phyloP scores from a whole-genome alignment of 2,797 vertebrate genomes.

The Tenualosa ilisha region DNA sequence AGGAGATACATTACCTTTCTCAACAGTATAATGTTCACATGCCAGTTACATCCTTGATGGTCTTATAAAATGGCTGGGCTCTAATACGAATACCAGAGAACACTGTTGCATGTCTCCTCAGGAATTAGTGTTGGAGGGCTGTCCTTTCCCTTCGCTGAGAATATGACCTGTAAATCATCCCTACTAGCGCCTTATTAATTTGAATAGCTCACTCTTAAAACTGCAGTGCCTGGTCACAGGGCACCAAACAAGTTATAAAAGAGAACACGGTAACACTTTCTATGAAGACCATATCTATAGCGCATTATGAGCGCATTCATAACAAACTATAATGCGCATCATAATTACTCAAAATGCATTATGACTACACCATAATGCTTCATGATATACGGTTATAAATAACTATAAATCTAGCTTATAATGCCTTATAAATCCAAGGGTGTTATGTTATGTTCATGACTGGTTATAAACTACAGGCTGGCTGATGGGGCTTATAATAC shows the following conservation, averaged over 20 bases:
- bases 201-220: neutral
- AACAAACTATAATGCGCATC: no score
- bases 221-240: neutral
- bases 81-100: neutral
- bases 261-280: neutral
- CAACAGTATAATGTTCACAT: neutral
- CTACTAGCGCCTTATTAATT: neutral
- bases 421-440: no score
- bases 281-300: no score
- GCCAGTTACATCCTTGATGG: neutral
- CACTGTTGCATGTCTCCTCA: neutral
- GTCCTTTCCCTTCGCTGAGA: neutral
- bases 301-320: no score
- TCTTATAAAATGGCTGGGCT: neutral
- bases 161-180: neutral
- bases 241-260: neutral
- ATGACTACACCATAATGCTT: no score
- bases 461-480: no score
- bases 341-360: no score
- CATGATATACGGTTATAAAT: no score
- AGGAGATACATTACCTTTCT: no score
- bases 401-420: no score
- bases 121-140: neutral
- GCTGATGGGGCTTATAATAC: no score
- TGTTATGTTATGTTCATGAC: no score